These are phyloP conservation scores for Benitochromis conjunctus DNA, from an alignment of 2,113 vertebrate species.

Conservation along the genomic window DNA sequence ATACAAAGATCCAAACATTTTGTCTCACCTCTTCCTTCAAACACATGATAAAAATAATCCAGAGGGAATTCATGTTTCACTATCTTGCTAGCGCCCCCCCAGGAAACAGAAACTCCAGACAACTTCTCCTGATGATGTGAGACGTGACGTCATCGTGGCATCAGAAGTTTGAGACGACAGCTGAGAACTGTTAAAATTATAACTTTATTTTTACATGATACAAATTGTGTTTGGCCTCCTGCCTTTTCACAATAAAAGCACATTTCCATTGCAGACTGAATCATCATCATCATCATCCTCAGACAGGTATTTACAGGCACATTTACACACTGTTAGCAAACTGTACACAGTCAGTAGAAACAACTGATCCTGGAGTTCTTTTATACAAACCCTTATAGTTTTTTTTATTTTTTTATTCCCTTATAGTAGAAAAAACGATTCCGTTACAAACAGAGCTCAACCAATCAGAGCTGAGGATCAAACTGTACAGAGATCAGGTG, in stretches of 20 bases:
- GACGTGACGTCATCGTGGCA: background rate
- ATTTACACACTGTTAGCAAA: conserved; percentile 74
- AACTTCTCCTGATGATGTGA: rapidly evolving
- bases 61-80: background rate
- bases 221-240: conserved; percentile 60
- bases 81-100: background rate
- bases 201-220: conserved; percentile 76
- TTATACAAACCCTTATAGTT: conserved; percentile 47
- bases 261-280: conserved; percentile 23
- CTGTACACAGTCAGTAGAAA: conserved; percentile 71
- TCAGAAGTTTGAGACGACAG: rapidly evolving
- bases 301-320: conserved; percentile 70
- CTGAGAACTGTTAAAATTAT: conserved; percentile 68
- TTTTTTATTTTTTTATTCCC: conserved; percentile 23
- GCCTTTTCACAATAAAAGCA: conserved; percentile 49
- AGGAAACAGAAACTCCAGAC: background rate
- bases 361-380: conserved; percentile 1
- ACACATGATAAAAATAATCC: background rate
- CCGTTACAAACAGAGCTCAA: conserved; percentile 37
- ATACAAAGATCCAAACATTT: background rate
- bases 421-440: conserved; percentile 30
- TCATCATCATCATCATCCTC: conserved; percentile 30
- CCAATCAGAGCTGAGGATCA: conserved; percentile 43
- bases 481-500: conserved; percentile 40
- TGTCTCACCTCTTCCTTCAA: rapidly evolving